These are phyloP conservation scores for Drosophila tani DNA, from an alignment of 1,140 invertebrate genomes.

Conservation along the genomic window DNA sequence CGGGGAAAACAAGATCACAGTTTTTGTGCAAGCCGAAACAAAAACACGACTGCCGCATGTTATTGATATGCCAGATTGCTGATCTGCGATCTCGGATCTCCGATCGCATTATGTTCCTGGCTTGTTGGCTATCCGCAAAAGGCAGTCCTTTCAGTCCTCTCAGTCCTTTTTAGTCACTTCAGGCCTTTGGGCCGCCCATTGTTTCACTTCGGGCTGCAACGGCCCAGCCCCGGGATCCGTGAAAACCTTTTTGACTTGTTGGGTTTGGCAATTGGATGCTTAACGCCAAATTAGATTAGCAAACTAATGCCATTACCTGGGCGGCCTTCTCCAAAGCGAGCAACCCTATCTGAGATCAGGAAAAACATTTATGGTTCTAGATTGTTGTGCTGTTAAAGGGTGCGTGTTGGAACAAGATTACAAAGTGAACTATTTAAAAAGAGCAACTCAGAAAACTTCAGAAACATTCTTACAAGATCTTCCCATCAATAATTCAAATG, in stretches of 20 bases:
- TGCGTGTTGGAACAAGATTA: neutral
- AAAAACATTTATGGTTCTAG: neutral
- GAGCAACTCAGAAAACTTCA: neutral
- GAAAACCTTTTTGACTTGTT: conserved; percentile 84
- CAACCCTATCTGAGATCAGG: conserved; percentile 10
- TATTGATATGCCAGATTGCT: conserved; percentile 72
- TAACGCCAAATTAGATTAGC: conserved; percentile 84
- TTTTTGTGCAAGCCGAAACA: conserved; percentile 68
- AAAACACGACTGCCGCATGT: conserved; percentile 61
- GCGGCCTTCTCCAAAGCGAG: conserved; percentile 5
- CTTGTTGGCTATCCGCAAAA: conserved; percentile 77
- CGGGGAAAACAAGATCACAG: conserved; percentile 79
- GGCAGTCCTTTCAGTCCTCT: conserved; percentile 52
- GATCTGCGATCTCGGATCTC: conserved; percentile 44
- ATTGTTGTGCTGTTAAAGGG: conserved; percentile 4
- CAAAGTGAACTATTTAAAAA: neutral
- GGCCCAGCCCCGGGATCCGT: conserved; percentile 59
- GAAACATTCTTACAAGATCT: no score
- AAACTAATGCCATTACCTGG: conserved; percentile 78
- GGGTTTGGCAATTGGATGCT: conserved; percentile 71
- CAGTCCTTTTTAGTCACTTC: conserved; percentile 34
- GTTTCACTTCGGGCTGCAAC: conserved; percentile 48
- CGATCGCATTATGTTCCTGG: conserved; percentile 53
- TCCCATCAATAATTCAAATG: no score
- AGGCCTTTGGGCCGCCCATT: conserved; percentile 56